Conservation (phyloP, 2,797 vertebrate genomes). For the Distichodus sexfasciatus region DNA sequence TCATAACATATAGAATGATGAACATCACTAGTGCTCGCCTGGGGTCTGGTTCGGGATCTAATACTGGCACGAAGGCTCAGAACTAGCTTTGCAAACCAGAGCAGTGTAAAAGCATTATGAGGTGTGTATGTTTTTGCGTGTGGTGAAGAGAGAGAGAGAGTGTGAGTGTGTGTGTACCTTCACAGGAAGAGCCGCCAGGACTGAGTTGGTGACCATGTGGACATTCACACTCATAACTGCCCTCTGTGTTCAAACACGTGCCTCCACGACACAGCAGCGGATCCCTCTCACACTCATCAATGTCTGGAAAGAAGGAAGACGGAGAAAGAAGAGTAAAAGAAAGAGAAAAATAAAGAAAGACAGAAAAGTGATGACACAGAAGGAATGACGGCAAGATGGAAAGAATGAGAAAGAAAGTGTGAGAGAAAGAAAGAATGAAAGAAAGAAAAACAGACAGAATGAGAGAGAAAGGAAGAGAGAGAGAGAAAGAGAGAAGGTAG, state of each 20-base stretch:
- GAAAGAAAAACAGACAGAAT: too few species aligned
- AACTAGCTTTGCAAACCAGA: too few species aligned
- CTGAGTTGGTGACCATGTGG: conserved; percentile 81
- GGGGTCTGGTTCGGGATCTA: too few species aligned
- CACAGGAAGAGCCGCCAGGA: conserved; percentile 77
- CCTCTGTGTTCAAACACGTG: conserved; percentile 87
- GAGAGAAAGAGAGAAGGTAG: too few species aligned
- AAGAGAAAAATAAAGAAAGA: not conserved
- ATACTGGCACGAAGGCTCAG: too few species aligned
- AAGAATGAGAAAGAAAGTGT: too few species aligned
- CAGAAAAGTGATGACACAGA: not conserved
- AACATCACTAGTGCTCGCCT: too few species aligned
- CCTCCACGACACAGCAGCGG: conserved; percentile 86
- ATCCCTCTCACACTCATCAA: conserved; percentile 90
- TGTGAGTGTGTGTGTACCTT: conserved; percentile 70
- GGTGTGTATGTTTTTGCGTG: too few species aligned
- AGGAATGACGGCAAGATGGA: not conserved
- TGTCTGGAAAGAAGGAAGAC: conserved; percentile 67
- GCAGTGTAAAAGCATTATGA: too few species aligned
- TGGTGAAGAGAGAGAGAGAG: not conserved
- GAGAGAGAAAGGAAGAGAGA: too few species aligned
- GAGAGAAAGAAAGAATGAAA: too few species aligned
- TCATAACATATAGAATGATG: too few species aligned
- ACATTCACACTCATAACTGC: conserved; percentile 90
- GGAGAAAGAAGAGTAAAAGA: not conserved